These are phyloP conservation scores for Philereme vetulata DNA, from an alignment of 2,888 invertebrate genomes.

Conservation along the genomic window DNA sequence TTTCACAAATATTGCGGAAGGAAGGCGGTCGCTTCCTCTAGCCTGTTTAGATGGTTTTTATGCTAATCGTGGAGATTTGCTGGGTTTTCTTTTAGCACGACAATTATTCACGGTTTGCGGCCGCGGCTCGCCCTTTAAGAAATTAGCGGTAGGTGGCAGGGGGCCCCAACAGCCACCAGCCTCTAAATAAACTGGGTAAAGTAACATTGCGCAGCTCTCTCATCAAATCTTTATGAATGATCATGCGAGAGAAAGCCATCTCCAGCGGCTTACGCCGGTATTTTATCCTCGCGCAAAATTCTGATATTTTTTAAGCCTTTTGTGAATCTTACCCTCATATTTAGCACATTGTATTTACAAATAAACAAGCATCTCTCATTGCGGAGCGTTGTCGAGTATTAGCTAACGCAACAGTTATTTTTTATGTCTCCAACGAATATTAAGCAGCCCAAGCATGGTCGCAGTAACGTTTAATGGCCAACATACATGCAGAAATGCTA, in stretches of 20 bases:
- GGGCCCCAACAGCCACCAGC: slow-evolving; percentile 24
- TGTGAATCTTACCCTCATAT: slow-evolving; percentile 20
- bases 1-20: slow-evolving; percentile 82
- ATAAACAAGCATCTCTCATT: slow-evolving; percentile 34
- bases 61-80: slow-evolving; percentile 80
- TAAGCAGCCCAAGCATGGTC: slow-evolving; percentile 47
- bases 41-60: slow-evolving; percentile 81
- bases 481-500: slow-evolving; percentile 51
- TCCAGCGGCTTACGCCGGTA: slow-evolving; percentile 30
- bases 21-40: slow-evolving; percentile 74
- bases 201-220: slow-evolving; percentile 41
- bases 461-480: slow-evolving; percentile 55
- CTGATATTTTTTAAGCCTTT: slow-evolving; percentile 23
- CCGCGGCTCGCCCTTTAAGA: slow-evolving; percentile 60
- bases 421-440: slow-evolving; percentile 50
- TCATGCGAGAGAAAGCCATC: slow-evolving; percentile 33
- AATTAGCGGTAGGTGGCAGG: slow-evolving; percentile 57
- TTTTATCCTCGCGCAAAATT: slow-evolving; percentile 25
- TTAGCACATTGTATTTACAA: slow-evolving; percentile 20
- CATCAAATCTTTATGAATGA: slow-evolving; percentile 41
- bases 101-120: slow-evolving; percentile 73
- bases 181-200: slow-evolving; percentile 43
- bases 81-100: slow-evolving; percentile 74
- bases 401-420: slow-evolving; percentile 52
- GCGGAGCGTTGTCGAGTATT: slow-evolving; percentile 38